Evolutionary conservation across 2,113 vertebrate genomes (phyloP).

Genomic region (Pseudorectes ferrugineus): DNA sequence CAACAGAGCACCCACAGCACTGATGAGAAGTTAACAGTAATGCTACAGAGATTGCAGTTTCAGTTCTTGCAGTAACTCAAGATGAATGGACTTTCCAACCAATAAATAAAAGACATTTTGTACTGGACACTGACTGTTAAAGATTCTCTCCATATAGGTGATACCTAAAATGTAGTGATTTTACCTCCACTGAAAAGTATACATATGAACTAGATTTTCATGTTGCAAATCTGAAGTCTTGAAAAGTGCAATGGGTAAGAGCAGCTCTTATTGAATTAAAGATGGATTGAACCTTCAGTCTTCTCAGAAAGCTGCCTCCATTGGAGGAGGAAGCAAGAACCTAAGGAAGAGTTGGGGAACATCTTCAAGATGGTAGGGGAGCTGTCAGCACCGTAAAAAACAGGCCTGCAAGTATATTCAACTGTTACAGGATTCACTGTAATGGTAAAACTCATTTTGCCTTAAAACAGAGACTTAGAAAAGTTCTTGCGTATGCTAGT

Average conservation of each 20-base stretch:
- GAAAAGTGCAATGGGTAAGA: background rate
- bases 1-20: background rate
- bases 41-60: background rate
- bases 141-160: background rate
- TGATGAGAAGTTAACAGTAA: background rate
- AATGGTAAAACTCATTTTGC: background rate
- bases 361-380: background rate
- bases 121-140: background rate
- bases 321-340: background rate
- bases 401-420: background rate
- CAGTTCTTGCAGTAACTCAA: background rate
- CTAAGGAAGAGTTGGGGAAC: background rate
- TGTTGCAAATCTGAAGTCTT: background rate
- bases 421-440: background rate
- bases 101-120: background rate
- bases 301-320: background rate
- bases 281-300: background rate
- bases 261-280: background rate
- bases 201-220: background rate
- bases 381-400: background rate
- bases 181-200: background rate
- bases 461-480: background rate
- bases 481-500: background rate
- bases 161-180: background rate
- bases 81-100: background rate